Percentiles rank a stretch among this genome's conserved stretches.
Evolutionary conservation across 2,797 vertebrate genomes (phyloP).

Genomic region (Chaetodon trifasciatus): DNA sequence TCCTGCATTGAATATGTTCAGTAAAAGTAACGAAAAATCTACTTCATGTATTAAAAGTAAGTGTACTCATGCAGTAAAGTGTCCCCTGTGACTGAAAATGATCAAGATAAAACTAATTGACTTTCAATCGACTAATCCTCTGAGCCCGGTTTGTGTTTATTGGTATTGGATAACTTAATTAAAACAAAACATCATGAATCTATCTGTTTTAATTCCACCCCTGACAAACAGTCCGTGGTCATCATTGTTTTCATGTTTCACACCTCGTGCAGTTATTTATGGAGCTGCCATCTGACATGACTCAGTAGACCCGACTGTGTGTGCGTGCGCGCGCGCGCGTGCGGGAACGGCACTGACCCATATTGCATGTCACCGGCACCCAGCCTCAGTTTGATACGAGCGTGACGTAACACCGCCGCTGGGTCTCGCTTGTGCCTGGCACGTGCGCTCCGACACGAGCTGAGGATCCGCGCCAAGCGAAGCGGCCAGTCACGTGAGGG

Average conservation of each 20-base stretch:
- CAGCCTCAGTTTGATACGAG: slow-evolving; percentile 6
- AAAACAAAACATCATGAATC: background rate
- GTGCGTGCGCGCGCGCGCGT: slow-evolving; percentile 27
- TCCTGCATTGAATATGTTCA: too few species aligned
- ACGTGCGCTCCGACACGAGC: slow-evolving; percentile 61
- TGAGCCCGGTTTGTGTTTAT: background rate
- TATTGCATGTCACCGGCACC: slow-evolving; percentile 27
- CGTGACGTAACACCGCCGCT: slow-evolving; percentile 74
- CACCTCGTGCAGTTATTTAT: slow-evolving; percentile 21
- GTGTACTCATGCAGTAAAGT: too few species aligned
- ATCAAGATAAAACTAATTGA: too few species aligned
- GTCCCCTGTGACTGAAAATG: too few species aligned
- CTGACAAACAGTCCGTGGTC: background rate
- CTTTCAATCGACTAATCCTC: too few species aligned
- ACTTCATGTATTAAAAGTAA: too few species aligned
- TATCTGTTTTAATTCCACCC: background rate
- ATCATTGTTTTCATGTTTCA: too few species aligned
- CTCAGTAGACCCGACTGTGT: background rate
- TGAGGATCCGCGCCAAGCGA: background rate
- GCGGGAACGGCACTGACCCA: slow-evolving; percentile 56
- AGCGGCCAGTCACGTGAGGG: slow-evolving; percentile 34
- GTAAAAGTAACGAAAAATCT: too few species aligned
- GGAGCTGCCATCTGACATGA: slow-evolving; percentile 29
- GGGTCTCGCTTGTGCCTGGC: slow-evolving; percentile 51
- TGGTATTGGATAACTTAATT: background rate